These are phyloP conservation scores for Tenthredo mesomela DNA, from an alignment of 2,888 invertebrate species.

Conservation along the genomic window DNA sequence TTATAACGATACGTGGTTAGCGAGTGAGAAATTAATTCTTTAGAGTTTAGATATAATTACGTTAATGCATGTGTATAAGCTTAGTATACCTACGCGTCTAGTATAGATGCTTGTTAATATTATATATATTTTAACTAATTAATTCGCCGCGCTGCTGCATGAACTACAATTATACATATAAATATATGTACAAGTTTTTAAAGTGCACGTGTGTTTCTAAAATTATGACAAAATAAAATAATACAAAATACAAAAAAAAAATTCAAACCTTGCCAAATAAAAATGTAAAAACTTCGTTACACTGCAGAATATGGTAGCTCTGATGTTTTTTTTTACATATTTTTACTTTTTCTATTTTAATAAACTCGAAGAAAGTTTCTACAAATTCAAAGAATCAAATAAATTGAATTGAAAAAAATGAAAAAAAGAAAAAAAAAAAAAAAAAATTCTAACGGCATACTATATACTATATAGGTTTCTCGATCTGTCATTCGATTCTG, in stretches of 20 bases:
- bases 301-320: background rate
- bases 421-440: background rate
- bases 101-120: background rate
- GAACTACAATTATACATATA: background rate
- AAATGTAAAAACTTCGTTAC: background rate
- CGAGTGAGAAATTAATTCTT: slow-evolving; percentile 14
- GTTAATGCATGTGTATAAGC: slow-evolving; percentile 18
- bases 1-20: background rate
- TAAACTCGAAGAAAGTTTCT: background rate
- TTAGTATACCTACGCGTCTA: background rate
- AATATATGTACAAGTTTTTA: background rate
- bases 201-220: background rate
- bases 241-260: too few species aligned
- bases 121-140: background rate
- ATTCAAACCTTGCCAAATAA: background rate
- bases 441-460: background rate
- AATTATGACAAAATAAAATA: background rate
- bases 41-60: slow-evolving; percentile 22
- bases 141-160: background rate
- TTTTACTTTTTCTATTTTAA: background rate
- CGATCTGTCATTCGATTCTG: background rate
- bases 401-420: background rate
- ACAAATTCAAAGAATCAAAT: background rate
- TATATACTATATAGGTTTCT: background rate
- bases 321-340: background rate